Evolutionary conservation across 2,113 vertebrate species (phyloP).

Genomic region (Larimichthys polyactis): DNA sequence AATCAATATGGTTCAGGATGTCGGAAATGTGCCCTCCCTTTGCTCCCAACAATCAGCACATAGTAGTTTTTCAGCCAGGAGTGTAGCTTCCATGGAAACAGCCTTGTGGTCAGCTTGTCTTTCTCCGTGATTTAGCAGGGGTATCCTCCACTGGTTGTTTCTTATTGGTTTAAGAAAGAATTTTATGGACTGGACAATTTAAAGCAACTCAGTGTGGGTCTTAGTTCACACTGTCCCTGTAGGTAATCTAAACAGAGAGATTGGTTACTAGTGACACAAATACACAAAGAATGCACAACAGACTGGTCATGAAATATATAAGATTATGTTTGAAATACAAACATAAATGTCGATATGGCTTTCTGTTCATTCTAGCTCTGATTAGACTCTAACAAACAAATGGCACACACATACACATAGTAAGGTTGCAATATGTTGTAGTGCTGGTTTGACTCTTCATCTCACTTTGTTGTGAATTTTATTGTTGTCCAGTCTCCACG

Average conservation of each 20-base stretch:
- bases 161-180: constrained; percentile 68
- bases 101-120: constrained; percentile 68
- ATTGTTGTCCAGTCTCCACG: constrained; percentile 74
- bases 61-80: constrained; percentile 82
- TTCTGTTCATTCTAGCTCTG: neutral
- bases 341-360: neutral
- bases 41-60: constrained; percentile 51
- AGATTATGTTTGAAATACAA: neutral
- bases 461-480: constrained; percentile 69
- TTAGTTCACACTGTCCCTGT: constrained; percentile 52
- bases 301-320: neutral
- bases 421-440: constrained; percentile 7
- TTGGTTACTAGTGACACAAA: constrained; percentile 1
- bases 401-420: neutral
- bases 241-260: constrained; percentile 28
- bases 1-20: constrained; percentile 43
- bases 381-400: neutral
- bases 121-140: constrained; percentile 69
- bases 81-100: constrained; percentile 74
- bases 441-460: constrained; percentile 10
- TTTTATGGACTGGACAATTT: constrained; percentile 71
- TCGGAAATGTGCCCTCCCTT: constrained; percentile 49
- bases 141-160: constrained; percentile 65
- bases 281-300: neutral
- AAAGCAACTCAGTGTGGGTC: constrained; percentile 36